Percentiles rank a stretch among this genome's conserved stretches.
phyloP scores from a whole-genome alignment of 2,797 vertebrate species.

The Acanthopagrus latus region DNA sequence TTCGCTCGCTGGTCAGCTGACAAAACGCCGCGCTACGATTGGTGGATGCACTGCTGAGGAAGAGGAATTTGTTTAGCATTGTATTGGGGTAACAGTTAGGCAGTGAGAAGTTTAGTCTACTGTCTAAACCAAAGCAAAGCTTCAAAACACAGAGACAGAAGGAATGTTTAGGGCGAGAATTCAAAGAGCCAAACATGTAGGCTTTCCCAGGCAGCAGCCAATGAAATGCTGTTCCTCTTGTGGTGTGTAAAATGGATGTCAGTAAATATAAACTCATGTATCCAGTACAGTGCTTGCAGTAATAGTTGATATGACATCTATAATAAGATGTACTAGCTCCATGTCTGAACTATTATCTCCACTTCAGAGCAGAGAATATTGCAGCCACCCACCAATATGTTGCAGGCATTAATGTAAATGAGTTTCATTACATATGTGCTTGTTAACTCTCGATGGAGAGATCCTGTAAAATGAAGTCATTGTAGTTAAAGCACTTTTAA shows the following conservation, averaged over 20 bases:
- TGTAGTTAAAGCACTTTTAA: conserved; percentile 3
- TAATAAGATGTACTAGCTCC: neutral
- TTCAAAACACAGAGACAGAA: conserved; percentile 68
- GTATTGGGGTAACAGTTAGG: conserved; percentile 74
- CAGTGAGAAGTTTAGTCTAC: conserved; percentile 80
- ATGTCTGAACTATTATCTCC: conserved; percentile 1
- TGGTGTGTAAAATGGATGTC: conserved; percentile 5
- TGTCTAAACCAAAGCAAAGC: conserved; percentile 73
- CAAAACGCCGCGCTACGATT: conserved; percentile 62
- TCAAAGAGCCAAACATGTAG: conserved; percentile 47
- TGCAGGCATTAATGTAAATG: conserved; percentile 2
- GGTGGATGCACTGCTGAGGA: conserved; percentile 57
- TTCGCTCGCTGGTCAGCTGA: conserved; percentile 81
- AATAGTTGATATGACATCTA: neutral
- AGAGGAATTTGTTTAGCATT: conserved; percentile 77
- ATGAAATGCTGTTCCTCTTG: conserved; percentile 20
- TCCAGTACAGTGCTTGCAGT: conserved; percentile 14
- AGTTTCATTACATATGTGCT: conserved; percentile 3
- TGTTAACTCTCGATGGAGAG: neutral
- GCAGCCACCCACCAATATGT: neutral
- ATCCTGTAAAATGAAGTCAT: conserved; percentile 5
- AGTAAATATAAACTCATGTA: conserved; percentile 8
- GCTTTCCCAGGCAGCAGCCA: conserved; percentile 55
- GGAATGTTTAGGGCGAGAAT: conserved; percentile 68
- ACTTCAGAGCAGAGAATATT: conserved; percentile 9